Evolutionary conservation across 37 sponge, comb jelly and placozoan genomes (phyloP), one percentile per base, ranked within the genome.

Genomic region (Oopsacas minuta): DNA sequence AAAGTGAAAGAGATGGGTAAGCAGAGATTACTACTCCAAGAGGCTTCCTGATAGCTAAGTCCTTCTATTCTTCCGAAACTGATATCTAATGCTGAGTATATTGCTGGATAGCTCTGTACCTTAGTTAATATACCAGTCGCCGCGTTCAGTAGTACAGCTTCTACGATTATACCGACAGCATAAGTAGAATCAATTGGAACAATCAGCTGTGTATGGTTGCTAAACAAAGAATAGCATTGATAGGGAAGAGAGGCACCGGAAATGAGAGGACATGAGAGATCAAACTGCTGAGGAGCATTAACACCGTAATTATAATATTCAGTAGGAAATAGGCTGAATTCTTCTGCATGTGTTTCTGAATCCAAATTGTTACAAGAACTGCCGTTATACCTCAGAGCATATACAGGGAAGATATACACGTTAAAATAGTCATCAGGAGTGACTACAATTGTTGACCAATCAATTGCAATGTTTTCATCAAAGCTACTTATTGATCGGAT

Each of bases 81-180:
- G 5, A 61, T 61, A 20, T 10, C 20, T 34, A 25, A 61, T 12
- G 75, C 7, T n/a, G 75, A 61, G 75, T 61, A 61, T 10, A 61
- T 61, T 5, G 75, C 75, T 5, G 75, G 75, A 34, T 61, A 61
- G 28, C 75, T 61, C 30, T 12, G 75, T n/a, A 61, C 75, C 75
- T 61, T 61, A 32, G 28, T 3, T 61, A 10, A 5, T 3, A 3
- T 34, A 10, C 75, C 22, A 12, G 5, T 61, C 17, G 3, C 22
- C 3, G 75, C 75, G 7, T 10, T 61, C 28, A 61, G 30, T 7
- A 61, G 30, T 10, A 61, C 75, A 20, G 75, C 75, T 61, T 61
- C 75, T 12, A 61, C 75, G 7, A 61, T 61, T n/a, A 61, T 34
- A 61, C 75, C 75, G 75, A 61, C 75, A 61, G 75, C 75, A 61